Evolutionary conservation across 35 echinoderm and acorn worm species (phyloP).

Genomic region (Apostichopus parvimensis): DNA sequence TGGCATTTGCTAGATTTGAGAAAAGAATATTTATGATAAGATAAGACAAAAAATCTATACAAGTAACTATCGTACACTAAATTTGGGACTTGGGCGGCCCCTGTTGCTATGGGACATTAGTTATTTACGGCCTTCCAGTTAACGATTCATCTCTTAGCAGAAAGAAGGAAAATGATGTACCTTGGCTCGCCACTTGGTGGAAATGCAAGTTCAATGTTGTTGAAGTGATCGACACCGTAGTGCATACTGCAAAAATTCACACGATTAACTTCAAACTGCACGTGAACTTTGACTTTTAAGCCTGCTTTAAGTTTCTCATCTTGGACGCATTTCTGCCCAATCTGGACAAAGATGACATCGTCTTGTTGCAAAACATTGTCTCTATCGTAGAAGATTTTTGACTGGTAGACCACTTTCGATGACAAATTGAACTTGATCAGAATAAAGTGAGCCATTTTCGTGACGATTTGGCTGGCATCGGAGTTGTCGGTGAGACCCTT

Average conservation of each 20-base stretch:
- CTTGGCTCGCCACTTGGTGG: constrained; percentile 8
- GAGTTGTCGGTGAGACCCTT: constrained; percentile 30
- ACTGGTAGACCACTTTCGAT: background rate
- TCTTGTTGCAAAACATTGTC: background rate
- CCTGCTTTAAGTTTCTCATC: constrained; percentile 3
- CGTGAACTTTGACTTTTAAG: constrained; percentile 6
- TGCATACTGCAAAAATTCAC: constrained; percentile 25
- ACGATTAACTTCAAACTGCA: constrained; percentile 35
- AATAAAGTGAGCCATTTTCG: constrained; percentile 2
- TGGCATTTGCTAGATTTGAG: no score
- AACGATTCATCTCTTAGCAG: no score
- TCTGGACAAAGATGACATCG: constrained; percentile 5
- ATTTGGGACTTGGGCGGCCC: no score
- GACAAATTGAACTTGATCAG: constrained; percentile 19
- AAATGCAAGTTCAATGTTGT: background rate
- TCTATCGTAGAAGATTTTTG: background rate
- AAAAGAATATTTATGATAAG: no score
- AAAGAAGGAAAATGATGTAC: background rate
- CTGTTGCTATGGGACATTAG: no score
- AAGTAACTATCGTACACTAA: no score
- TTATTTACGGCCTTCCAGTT: no score
- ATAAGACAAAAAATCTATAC: no score
- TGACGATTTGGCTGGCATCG: constrained; percentile 34
- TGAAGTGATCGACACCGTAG: constrained; percentile 18
- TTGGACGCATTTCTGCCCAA: background rate